Evolutionary conservation across 2,888 invertebrate genomes (phyloP).

Genomic region (Nephrotoma flavescens): DNA sequence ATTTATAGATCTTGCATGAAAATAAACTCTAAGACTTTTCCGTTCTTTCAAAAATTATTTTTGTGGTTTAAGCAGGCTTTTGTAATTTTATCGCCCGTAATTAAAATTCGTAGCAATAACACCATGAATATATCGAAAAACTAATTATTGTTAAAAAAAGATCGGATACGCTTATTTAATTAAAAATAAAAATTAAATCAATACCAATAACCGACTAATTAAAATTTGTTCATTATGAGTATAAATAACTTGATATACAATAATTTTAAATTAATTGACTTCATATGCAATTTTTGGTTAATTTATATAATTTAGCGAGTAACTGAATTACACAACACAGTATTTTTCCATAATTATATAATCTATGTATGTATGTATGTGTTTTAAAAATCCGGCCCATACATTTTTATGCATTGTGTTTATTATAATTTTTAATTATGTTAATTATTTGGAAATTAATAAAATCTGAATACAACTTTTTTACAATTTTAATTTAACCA

Average conservation of each 20-base stretch:
- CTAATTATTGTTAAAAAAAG: neutral
- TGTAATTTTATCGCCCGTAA: too few species aligned
- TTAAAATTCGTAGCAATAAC: too few species aligned
- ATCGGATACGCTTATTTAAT: neutral
- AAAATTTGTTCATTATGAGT: neutral
- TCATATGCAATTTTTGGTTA: neutral
- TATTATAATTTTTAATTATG: neutral
- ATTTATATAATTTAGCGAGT: neutral
- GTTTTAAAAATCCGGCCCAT: too few species aligned
- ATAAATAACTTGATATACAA: neutral
- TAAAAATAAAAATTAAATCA: neutral
- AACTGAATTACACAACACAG: neutral
- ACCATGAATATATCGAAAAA: too few species aligned
- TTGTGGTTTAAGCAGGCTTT: too few species aligned
- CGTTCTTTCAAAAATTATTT: too few species aligned
- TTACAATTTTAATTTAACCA: neutral
- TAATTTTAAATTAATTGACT: neutral
- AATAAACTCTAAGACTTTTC: too few species aligned
- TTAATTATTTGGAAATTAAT: neutral
- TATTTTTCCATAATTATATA: neutral
- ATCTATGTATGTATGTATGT: neutral
- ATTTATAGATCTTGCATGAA: too few species aligned
- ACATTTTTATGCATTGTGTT: neutral
- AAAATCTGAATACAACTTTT: neutral
- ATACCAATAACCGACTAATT: neutral